Base-by-base conservation (phyloP, 1,140 invertebrate genomes). In the Platyscapa corneri region DNA sequence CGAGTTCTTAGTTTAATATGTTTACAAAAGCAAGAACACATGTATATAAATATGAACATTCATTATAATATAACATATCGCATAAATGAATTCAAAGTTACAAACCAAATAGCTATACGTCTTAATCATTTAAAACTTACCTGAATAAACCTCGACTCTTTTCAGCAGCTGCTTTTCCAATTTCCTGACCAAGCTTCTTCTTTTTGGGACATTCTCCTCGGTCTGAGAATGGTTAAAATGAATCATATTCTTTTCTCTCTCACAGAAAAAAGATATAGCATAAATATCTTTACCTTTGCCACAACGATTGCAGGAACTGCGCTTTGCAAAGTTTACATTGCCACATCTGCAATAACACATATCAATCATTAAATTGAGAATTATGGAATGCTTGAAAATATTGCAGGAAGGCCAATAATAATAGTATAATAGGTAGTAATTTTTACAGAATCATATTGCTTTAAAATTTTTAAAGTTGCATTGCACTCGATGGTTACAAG, bases 141-240 rank as follows among this genome's bases (percentile, higher is more conserved):
- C 93, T 94, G 77, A 98, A 98, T n/a, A 99, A 94, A 27, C 99
- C 99, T 89, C 98, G 96, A 88, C 98, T 99, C 94, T 99, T 99
- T 91, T 99, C 99, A 12, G 99, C 99, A 34, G 98, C 97, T 70
- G 97, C 97, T 94, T 99, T 99, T 3, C 99, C 99, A 89, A 99
- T 99, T 94, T 99, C 99, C 87, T 97, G 97, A 0, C 98, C 98
- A 82, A 99, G 94, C 94, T 98, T 98, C 92, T 98, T 98, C 91
- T 98, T 97, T 90, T 96, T 95, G 39, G 94, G 94, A 88, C 94
- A 95, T 89, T 95, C 95, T 88, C 94, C 94, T 89, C 95, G 94
- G 86, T 95, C 94, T 94, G 89, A 72, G 88, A 89, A 86, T 65
- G 82, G 72, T 42, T 81, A 88, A 88, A 74, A 37, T 83, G 56